A percentile compares a stretch with the other conserved stretches of the same genome.
Conservation (phyloP, 2,797 vertebrate genomes). For the Alcedo quadribrachys region DNA sequence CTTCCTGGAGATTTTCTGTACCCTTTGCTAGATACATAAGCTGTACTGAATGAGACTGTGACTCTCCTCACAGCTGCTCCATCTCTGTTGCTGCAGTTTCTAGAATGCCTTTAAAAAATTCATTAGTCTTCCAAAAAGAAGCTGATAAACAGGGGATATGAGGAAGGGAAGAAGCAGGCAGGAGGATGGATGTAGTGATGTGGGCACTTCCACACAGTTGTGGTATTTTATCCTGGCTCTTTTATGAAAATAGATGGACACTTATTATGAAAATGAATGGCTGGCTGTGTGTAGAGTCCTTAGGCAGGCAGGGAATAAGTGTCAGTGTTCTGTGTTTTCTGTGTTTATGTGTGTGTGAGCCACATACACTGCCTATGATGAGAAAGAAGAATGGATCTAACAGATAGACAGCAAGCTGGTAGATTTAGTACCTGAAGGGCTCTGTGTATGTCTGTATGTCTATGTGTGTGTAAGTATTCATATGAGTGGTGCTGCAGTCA, state of each 20-base stretch:
- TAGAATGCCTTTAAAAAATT: slow-evolving; percentile 53
- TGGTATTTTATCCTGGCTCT: not conserved
- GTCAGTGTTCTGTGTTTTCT: not conserved
- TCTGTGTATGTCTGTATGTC: not conserved
- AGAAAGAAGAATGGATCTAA: not conserved
- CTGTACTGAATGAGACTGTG: not conserved
- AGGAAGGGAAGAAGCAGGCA: not conserved
- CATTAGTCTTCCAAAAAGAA: slow-evolving; percentile 45
- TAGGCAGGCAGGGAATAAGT: not conserved
- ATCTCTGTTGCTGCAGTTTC: slow-evolving; percentile 2
- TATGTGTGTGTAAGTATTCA: not conserved
- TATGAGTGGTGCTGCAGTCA: not conserved
- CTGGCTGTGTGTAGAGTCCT: not conserved
- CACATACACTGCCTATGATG: not conserved
- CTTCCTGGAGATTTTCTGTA: not conserved
- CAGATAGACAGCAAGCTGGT: not conserved
- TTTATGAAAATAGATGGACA: slow-evolving; percentile 49
- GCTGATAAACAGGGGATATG: not conserved
- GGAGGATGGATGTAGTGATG: not conserved
- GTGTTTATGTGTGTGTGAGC: not conserved
- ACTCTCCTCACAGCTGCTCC: slow-evolving; percentile 39
- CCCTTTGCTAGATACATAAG: not conserved
- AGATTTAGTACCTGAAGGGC: not conserved
- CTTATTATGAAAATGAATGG: slow-evolving; percentile 63
- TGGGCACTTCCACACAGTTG: slow-evolving; percentile 12